phyloP scores from a whole-genome alignment of 1,140 invertebrate species.

The Pseudoatta argentina region DNA sequence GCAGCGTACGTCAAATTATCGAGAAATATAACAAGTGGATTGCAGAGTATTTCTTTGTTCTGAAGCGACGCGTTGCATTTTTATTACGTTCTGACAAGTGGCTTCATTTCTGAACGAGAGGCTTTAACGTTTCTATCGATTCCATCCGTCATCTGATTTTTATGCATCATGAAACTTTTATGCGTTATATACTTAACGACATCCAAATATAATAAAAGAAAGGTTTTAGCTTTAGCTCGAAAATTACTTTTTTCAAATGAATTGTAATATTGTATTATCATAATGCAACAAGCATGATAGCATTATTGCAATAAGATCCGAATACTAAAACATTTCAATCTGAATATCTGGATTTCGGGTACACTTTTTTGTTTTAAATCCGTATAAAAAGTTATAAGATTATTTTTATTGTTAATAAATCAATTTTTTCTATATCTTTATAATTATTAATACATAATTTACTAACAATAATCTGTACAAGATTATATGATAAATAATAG shows the following conservation, averaged over 20 bases:
- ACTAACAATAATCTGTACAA: too few relatives aligned
- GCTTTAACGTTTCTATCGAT: constrained; percentile 41
- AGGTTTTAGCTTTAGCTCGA: neutral
- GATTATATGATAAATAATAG: too few relatives aligned
- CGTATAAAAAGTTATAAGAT: neutral
- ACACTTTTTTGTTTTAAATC: neutral
- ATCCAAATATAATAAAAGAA: constrained; percentile 17
- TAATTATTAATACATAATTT: neutral
- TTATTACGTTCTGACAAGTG: constrained; percentile 57
- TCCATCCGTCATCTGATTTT: constrained; percentile 39
- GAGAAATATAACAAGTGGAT: constrained; percentile 60
- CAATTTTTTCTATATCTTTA: neutral
- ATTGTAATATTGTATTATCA: constrained; percentile 20
- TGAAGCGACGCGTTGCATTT: constrained; percentile 38
- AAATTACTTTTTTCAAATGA: constrained; percentile 10
- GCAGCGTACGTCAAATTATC: constrained; percentile 54
- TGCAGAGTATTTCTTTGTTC: constrained; percentile 42
- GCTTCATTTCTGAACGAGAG: constrained; percentile 41
- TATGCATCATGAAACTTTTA: constrained; percentile 54
- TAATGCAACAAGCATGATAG: neutral
- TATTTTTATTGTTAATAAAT: neutral
- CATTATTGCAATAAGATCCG: neutral
- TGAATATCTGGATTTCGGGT: neutral
- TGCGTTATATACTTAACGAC: constrained; percentile 22
- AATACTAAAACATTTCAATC: constrained; percentile 8